A percentile compares a stretch with the other conserved stretches of the same genome.
phyloP scores from a whole-genome alignment of 2,113 vertebrate species.

The Brevimyrus niger region DNA sequence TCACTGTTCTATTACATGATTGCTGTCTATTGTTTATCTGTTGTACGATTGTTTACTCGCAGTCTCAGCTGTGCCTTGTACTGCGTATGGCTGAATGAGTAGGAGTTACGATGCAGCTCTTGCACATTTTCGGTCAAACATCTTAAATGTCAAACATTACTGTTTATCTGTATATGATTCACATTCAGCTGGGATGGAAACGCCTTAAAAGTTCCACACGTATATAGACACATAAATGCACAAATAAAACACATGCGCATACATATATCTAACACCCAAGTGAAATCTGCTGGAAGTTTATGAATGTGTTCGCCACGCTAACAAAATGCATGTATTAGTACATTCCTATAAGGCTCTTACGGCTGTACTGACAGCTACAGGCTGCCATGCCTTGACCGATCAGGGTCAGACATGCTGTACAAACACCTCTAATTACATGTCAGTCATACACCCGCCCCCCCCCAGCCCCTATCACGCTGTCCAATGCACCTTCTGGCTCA shows the following conservation, averaged over 20 bases:
- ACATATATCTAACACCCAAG: background rate
- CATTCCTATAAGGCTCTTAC: background rate
- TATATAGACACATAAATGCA: background rate
- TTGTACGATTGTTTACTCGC: background rate
- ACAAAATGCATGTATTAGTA: background rate
- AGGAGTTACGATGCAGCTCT: background rate
- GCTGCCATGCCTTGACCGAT: constrained; percentile 53
- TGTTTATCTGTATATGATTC: background rate
- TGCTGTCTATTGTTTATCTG: background rate
- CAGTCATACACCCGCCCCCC: constrained; percentile 58
- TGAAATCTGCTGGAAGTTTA: background rate
- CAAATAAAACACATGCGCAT: background rate
- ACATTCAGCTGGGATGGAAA: background rate
- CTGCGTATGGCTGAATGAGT: background rate
- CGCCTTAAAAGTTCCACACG: background rate
- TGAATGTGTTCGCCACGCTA: background rate
- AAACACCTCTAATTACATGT: constrained; percentile 69
- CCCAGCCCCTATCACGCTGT: constrained; percentile 30
- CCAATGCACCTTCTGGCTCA: constrained; percentile 44
- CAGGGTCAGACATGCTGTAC: constrained; percentile 65
- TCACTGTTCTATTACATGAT: background rate
- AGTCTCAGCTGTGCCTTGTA: background rate
- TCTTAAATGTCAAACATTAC: background rate
- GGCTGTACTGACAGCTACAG: background rate
- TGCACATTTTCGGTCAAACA: background rate